Evolutionary conservation across 2,888 invertebrate species (phyloP), one percentile per base, ranked within the genome.

Genomic region (Eristalis tenax): DNA sequence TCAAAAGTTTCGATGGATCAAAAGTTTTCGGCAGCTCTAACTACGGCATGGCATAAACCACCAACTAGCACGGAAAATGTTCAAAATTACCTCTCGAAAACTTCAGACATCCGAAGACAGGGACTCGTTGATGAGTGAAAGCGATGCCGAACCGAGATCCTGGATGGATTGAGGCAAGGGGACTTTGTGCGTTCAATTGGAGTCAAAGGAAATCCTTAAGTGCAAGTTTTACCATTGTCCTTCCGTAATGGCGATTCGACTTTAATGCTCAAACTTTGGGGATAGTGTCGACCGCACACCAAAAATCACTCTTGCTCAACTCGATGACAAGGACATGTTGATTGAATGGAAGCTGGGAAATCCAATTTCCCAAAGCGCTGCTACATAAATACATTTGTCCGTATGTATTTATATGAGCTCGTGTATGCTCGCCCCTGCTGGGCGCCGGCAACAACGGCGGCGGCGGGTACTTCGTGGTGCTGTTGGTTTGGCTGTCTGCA

Each of bases 1-100:
- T 71, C 38, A 40, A 75, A 83, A 83, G 74, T 83, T 83, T 79
- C 70, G 22, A 75, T 66, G 63, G 74, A 75, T 75, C 70, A 71
- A 63, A 84, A 80, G 70, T 84, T 80, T 76, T 61, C n/a, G 43
- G 18, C 70, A 63, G 15, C 59, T 63, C 59, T 18, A 69, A 28
- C 35, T 43, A 61, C 6, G 15, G 57, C 11, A 15, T 50, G 22
- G 26, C 18, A n/a, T 13, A 10, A 32, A 64, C 59, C 59, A 59
- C 26, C 59, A 59, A 50, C 18, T 26, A 59, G 23, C 13, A 13
- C 23, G 23, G 26, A 26, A 28, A 28, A 59, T 59, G 23, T 64
- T 73, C 13, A 40, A 63, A 63, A 63, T 43, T 28, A 40, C 28
- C 43, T 63, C 28, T 23, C 28, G 23, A 18, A 73, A 73, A 73